Base-by-base conservation (phyloP, 2,888 invertebrate species). In the Thereva nobilitata region DNA sequence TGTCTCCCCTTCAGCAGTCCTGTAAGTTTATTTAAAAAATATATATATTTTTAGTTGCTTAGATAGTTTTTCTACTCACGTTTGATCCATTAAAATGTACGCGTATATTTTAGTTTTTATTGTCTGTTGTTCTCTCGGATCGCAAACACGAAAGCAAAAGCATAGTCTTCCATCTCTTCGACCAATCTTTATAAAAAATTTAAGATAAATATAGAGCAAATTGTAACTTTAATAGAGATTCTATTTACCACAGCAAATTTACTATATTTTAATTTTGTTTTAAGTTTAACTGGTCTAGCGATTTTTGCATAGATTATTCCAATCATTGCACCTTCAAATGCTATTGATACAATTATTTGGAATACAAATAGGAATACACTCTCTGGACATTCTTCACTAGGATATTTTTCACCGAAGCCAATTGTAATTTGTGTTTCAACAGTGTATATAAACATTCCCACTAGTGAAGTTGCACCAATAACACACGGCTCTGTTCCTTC, bases 401-500 rank as follows among this genome's bases (percentile, higher is more conserved):
- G 91, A 76, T 86, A 90, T 68, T 93, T 84, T 12, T 86, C 86
- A 1, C 94, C 94, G 76, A 93, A 95, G 0, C 94, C 95, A 45
- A 93, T 92, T 0, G 93, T 87, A 75, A 87, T 86, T 82, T 93
- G 93, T 0, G 93, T 93, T 79, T 95, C 95, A 68, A 95, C 87
- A 49, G 92, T 91, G 83, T 94, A 93, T 77, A 94, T 85, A 68
- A 94, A 86, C 68, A 87, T 83, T 0, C 87, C 87, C 38, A 86
- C 85, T 67, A 88, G 88, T 10, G 84, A 84, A 0, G 83, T 80
- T 0, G 87, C 86, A 0, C 88, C 88, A 4, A 82, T 82, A 41
- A 87, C 83, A 70, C 88, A 88, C 0, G 81, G 82, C 41, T 74
- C 76, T 35, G 70, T 74, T 68, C 85, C 85, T 69, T 84, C 83